These are phyloP conservation scores for Lucifuga dentata DNA, from an alignment of 2,113 vertebrate genomes.

Conservation along the genomic window DNA sequence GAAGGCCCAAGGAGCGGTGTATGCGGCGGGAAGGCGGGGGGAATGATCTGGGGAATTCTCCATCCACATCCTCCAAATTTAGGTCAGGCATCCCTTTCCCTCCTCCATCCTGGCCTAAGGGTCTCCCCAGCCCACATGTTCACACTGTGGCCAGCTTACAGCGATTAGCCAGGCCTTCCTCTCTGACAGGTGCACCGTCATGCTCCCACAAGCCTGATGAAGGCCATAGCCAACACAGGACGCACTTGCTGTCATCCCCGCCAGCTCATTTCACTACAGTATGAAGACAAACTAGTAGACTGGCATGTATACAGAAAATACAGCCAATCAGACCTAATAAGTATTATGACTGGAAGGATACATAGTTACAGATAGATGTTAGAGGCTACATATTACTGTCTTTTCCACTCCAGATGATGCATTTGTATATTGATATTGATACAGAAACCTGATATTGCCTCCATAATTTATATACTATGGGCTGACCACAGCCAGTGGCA, in stretches of 20 bases:
- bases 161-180: slow-evolving; percentile 68
- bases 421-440: slow-evolving; percentile 48
- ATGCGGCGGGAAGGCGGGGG: slow-evolving; percentile 30
- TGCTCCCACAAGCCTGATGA: slow-evolving; percentile 34
- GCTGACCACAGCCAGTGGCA: slow-evolving; percentile 53
- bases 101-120: slow-evolving; percentile 14
- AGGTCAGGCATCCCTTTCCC: slow-evolving; percentile 38
- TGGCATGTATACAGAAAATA: no score
- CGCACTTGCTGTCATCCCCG: slow-evolving; percentile 18
- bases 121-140: slow-evolving; percentile 52
- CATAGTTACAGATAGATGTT: neutral
- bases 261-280: neutral
- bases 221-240: neutral
- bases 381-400: slow-evolving; percentile 33
- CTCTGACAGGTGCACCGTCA: slow-evolving; percentile 74
- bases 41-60: slow-evolving; percentile 41
- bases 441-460: slow-evolving; percentile 40
- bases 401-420: slow-evolving; percentile 21
- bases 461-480: slow-evolving; percentile 43
- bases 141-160: slow-evolving; percentile 54
- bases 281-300: neutral
- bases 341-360: neutral
- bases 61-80: slow-evolving; percentile 36
- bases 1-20: slow-evolving; percentile 57
- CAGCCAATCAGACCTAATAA: neutral